Conservation (phyloP, 2,113 vertebrate genomes). For the Planiliza haematocheilus region DNA sequence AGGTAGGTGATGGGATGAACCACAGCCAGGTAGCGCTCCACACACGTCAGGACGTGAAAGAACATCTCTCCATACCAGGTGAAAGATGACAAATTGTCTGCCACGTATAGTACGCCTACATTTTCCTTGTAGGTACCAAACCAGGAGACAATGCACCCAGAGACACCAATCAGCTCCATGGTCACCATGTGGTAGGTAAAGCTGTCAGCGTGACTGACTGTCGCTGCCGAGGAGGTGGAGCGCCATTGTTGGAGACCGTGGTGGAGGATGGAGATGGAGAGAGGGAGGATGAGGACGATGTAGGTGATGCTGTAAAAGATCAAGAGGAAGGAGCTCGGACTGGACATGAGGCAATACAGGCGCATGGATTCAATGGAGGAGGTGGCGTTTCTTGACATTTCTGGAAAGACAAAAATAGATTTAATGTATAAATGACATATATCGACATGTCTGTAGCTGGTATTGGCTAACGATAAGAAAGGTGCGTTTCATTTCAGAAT, state of each 20-base stretch:
- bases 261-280: not conserved
- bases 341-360: not conserved
- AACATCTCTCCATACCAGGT: not conserved
- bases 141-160: not conserved
- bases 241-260: not conserved
- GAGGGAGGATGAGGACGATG: not conserved
- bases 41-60: conserved; percentile 11
- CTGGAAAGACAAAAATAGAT: not conserved
- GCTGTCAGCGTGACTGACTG: conserved; percentile 7
- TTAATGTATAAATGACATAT: too few relatives aligned
- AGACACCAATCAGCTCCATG: not conserved
- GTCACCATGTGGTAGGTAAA: conserved; percentile 6
- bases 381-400: not conserved
- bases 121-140: not conserved
- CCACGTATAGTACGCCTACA: rapidly evolving
- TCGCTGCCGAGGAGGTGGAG: not conserved
- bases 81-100: not conserved
- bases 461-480: too few relatives aligned
- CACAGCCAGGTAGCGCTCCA: conserved; percentile 25
- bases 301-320: not conserved
- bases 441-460: too few relatives aligned
- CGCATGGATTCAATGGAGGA: not conserved
- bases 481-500: too few relatives aligned
- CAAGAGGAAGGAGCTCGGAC: not conserved
- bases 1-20: conserved; percentile 4